Evolutionary conservation across 2,888 invertebrate genomes (phyloP).

Genomic region (Gari tellinella): DNA sequence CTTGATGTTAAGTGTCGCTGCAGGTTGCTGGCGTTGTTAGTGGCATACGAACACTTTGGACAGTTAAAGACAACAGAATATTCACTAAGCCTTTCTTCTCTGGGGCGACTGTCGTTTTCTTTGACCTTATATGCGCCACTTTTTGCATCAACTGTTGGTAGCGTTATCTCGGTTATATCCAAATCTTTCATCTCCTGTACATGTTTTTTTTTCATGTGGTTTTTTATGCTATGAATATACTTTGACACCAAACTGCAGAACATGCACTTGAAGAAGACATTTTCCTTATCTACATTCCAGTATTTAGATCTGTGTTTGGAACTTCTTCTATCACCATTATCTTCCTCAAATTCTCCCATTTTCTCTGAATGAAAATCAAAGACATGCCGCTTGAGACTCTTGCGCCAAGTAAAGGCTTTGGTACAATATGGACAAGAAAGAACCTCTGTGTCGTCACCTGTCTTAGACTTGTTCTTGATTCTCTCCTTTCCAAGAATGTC

Average conservation of each 20-base stretch:
- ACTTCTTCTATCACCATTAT: not conserved
- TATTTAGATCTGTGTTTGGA: not conserved
- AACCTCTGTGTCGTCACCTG: slow-evolving; percentile 1
- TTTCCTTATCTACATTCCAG: not conserved
- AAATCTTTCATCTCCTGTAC: slow-evolving; percentile 8
- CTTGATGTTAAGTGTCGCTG: slow-evolving; percentile 42
- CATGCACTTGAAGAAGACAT: slow-evolving; percentile 17
- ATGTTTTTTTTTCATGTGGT: slow-evolving; percentile 40
- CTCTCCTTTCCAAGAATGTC: slow-evolving; percentile 5
- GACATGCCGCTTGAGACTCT: slow-evolving; percentile 34
- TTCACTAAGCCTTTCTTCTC: slow-evolving; percentile 18
- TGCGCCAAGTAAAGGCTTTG: slow-evolving; percentile 31
- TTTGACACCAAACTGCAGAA: slow-evolving; percentile 35
- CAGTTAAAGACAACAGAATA: slow-evolving; percentile 27
- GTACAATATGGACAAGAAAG: slow-evolving; percentile 31
- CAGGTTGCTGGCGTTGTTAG: slow-evolving; percentile 31
- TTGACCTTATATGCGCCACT: slow-evolving; percentile 15
- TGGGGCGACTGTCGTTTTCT: slow-evolving; percentile 27
- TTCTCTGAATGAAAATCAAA: slow-evolving; percentile 4
- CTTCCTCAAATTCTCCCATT: not conserved
- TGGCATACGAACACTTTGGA: slow-evolving; percentile 38
- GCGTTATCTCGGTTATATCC: slow-evolving; percentile 11
- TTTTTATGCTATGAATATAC: slow-evolving; percentile 40
- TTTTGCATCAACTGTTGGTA: slow-evolving; percentile 29
- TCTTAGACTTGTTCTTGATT: slow-evolving; percentile 9